Evolutionary conservation across 2,797 vertebrate genomes (phyloP).

Genomic region (Coregonus sp.): DNA sequence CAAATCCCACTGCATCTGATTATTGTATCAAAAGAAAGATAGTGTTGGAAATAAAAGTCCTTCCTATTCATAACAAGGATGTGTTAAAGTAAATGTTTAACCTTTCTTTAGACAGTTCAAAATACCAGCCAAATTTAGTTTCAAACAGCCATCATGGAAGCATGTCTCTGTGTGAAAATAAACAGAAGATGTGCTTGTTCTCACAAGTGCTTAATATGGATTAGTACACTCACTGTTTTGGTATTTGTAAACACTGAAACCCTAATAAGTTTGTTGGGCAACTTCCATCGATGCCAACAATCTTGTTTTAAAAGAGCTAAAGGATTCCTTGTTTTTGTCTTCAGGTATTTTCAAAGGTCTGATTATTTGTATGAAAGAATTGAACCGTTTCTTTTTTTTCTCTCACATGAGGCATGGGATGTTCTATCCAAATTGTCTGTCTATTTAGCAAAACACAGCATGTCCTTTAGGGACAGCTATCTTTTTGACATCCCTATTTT

Average conservation of each 20-base stretch:
- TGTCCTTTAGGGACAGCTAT: background rate
- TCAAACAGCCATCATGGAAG: background rate
- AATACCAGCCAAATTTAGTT: background rate
- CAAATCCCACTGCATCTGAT: background rate
- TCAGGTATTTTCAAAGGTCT: background rate
- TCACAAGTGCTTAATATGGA: constrained; percentile 12
- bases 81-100: too few species aligned
- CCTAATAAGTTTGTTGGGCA: constrained; percentile 23
- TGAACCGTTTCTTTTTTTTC: too few species aligned
- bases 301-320: constrained; percentile 12
- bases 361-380: background rate
- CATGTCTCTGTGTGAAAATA: background rate
- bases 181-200: constrained; percentile 13
- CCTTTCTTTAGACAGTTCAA: background rate
- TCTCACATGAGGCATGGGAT: too few species aligned
- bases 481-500: background rate
- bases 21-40: background rate
- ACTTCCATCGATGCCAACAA: constrained; percentile 4
- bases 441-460: background rate
- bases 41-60: background rate
- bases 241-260: background rate
- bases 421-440: background rate
- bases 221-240: background rate
- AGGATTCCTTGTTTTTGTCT: constrained; percentile 27
- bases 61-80: background rate